These are phyloP conservation scores for Pseudorhiza aurosa DNA, from an alignment of 30 jellyfish, hydroid and myxozoan genomes.

Conservation along the genomic window DNA sequence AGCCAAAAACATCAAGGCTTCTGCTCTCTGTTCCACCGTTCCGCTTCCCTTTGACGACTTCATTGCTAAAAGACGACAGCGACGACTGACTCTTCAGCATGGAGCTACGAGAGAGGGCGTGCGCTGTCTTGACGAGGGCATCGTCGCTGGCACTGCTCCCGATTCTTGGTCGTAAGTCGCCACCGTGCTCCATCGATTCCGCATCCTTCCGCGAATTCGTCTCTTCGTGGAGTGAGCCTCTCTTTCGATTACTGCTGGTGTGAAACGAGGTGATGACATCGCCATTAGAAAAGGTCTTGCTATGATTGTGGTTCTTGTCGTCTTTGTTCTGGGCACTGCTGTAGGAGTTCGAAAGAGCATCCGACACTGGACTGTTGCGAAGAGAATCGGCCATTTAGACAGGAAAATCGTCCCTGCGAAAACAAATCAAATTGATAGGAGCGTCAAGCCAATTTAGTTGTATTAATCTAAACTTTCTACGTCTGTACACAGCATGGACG, in stretches of 20 bases:
- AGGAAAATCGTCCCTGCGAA: too few relatives aligned
- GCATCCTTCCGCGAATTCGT: constrained; percentile 29
- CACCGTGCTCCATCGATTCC: not conserved
- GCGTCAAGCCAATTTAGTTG: too few relatives aligned
- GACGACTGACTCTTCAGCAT: constrained; percentile 20
- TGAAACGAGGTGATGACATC: not conserved
- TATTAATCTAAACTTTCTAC: too few relatives aligned
- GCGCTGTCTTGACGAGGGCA: constrained; percentile 17
- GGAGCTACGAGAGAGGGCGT: not conserved
- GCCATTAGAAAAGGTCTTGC: not conserved
- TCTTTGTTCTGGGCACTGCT: not conserved
- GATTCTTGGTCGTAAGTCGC: constrained; percentile 13
- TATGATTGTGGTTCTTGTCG: constrained; percentile 1
- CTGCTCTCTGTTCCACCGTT: not conserved
- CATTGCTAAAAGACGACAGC: constrained; percentile 65
- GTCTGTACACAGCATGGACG: too few relatives aligned
- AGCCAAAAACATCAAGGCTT: constrained; percentile 31
- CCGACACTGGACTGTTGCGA: not conserved
- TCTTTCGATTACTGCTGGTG: not conserved
- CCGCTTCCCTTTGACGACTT: constrained; percentile 4
- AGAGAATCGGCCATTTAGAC: constrained; percentile 10
- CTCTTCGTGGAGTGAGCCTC: constrained; percentile 9
- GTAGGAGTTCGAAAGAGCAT: not conserved
- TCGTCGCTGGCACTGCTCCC: constrained; percentile 6
- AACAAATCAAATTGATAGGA: too few relatives aligned